Conservation (phyloP, 2,888 invertebrate genomes). For the Rhopalosiphum nymphaeae region DNA sequence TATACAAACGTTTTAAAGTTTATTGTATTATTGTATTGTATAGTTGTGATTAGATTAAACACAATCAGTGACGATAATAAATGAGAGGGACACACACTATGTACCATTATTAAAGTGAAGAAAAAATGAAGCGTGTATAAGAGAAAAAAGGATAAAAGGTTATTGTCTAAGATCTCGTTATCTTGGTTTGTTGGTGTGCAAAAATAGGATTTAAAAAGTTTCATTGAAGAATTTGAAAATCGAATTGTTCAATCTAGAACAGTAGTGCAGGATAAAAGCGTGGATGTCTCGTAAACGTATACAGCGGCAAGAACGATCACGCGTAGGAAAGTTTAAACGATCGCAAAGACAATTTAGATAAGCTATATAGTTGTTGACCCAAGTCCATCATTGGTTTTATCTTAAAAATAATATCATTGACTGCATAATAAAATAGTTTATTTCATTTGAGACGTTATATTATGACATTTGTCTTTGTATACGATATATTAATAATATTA, state of each 20-base stretch:
- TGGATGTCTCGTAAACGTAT: slow-evolving; percentile 27
- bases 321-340: slow-evolving; percentile 44
- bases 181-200: slow-evolving; percentile 11
- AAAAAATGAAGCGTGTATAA: not conserved
- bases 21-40: not conserved
- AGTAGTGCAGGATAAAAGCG: not conserved
- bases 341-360: slow-evolving; percentile 4
- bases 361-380: slow-evolving; percentile 7
- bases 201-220: slow-evolving; percentile 56
- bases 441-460: not conserved
- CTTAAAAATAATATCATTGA: not conserved
- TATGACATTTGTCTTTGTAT: not conserved
- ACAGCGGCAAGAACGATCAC: slow-evolving; percentile 1
- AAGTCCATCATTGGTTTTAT: slow-evolving; percentile 15
- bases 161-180: slow-evolving; percentile 17
- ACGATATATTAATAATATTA: not conserved
- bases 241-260: slow-evolving; percentile 30
- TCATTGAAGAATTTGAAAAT: slow-evolving; percentile 3
- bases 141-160: slow-evolving; percentile 21
- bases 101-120: not conserved
- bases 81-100: not conserved
- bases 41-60: not conserved
- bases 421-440: slow-evolving; percentile 7
- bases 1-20: not conserved
- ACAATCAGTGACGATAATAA: not conserved